A percentile compares a stretch with the other conserved stretches of the same genome.
These are phyloP conservation scores for Lasius platythorax DNA, from an alignment of 2,888 invertebrate genomes.

Conservation along the genomic window DNA sequence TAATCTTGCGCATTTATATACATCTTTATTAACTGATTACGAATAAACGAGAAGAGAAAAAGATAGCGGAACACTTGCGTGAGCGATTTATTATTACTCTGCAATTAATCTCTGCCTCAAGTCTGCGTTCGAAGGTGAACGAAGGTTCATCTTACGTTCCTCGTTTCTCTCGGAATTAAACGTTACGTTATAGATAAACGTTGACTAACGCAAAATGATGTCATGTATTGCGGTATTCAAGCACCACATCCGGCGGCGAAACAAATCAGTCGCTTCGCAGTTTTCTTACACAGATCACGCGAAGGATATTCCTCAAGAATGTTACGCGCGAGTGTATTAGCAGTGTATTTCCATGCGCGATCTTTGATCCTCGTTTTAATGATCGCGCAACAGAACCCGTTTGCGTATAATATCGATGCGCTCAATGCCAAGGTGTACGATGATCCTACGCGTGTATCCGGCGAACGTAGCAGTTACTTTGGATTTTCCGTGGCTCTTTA, in stretches of 20 bases:
- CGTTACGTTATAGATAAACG: constrained; percentile 5
- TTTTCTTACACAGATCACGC: neutral
- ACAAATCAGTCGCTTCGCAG: constrained; percentile 3
- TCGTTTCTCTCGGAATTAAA: neutral
- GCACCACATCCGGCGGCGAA: constrained; percentile 70
- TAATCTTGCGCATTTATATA: constrained; percentile 78
- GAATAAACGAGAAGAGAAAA: constrained; percentile 71
- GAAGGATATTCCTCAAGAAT: constrained; percentile 19
- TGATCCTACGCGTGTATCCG: constrained; percentile 68
- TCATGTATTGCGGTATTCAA: constrained; percentile 68
- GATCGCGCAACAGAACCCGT: neutral
- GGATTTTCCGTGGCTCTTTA: constrained; percentile 83
- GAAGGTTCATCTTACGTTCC: neutral
- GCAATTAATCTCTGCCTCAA: neutral
- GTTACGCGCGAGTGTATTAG: neutral
- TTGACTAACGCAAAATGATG: constrained; percentile 62
- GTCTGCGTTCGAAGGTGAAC: neutral
- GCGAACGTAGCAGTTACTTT: constrained; percentile 79
- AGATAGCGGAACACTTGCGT: neutral
- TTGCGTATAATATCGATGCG: constrained; percentile 80
- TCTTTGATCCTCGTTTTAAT: neutral
- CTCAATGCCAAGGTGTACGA: constrained; percentile 77
- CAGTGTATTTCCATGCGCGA: too few relatives aligned
- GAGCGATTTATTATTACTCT: constrained; percentile 20
- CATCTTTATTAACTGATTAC: constrained; percentile 76